Percentiles rank a stretch among this genome's conserved stretches.
phyloP scores from a whole-genome alignment of 2,797 vertebrate species.

The Sphenopsis melanotis region DNA sequence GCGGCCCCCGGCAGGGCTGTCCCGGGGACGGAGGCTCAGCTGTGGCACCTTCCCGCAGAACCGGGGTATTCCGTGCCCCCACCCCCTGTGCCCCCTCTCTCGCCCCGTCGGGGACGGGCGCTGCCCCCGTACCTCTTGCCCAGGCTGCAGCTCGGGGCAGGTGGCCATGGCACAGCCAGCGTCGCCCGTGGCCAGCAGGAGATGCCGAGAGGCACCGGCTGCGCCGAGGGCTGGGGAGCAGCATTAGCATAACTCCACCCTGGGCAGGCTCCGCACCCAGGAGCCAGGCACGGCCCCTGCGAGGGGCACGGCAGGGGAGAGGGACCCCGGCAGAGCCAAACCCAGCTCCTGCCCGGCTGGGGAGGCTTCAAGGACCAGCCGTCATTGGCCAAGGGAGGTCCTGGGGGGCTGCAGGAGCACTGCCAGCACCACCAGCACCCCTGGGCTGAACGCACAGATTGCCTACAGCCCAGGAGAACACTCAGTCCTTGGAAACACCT shows the following conservation, averaged over 20 bases:
- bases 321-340: neutral
- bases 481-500: neutral
- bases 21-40: accelerated
- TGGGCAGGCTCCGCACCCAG: neutral
- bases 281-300: neutral
- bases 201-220: neutral
- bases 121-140: slow-evolving; percentile 9
- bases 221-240: neutral
- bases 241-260: slow-evolving; percentile 55
- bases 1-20: neutral
- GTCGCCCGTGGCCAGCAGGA: neutral
- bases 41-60: neutral
- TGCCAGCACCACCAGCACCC: neutral
- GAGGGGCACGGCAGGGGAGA: neutral
- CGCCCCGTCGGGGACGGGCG: accelerated
- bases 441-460: neutral
- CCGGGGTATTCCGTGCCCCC: neutral
- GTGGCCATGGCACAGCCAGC: slow-evolving; percentile 14
- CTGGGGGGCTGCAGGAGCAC: neutral
- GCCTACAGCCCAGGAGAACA: neutral
- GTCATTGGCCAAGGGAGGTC: accelerated
- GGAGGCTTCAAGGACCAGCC: neutral
- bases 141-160: neutral
- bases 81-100: neutral
- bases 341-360: neutral